phyloP scores from a whole-genome alignment of 2,888 invertebrate genomes.

The Drosophila paramelanica region DNA sequence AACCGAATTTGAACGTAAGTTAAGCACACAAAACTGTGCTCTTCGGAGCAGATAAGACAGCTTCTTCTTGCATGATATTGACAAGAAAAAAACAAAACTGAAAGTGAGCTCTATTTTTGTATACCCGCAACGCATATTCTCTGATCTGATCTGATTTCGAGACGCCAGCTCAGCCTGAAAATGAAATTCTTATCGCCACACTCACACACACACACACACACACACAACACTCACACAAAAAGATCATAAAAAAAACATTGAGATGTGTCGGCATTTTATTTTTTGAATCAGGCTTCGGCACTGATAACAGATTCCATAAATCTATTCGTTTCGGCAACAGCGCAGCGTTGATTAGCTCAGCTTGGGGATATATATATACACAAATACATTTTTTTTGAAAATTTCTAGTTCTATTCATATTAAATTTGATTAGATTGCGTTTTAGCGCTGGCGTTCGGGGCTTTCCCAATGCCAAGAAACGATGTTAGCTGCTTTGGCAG shows the following conservation, averaged over 20 bases:
- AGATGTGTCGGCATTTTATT: conserved; percentile 8
- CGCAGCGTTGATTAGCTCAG: conserved; percentile 12
- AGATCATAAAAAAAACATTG: conserved; percentile 32
- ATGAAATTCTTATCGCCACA: conserved; percentile 40
- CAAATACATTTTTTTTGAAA: background rate
- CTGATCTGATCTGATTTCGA: conserved; percentile 39
- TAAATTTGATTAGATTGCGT: conserved; percentile 32
- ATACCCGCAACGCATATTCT: conserved; percentile 41
- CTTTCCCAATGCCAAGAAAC: conserved; percentile 36
- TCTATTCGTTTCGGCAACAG: conserved; percentile 10
- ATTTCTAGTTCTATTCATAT: conserved; percentile 10
- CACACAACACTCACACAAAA: background rate
- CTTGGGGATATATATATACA: background rate
- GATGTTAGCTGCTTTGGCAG: background rate
- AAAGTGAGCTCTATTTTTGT: conserved; percentile 36
- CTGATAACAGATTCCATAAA: conserved; percentile 44
- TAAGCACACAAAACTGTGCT: conserved; percentile 4
- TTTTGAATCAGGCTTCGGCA: conserved; percentile 31
- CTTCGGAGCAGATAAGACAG: conserved; percentile 31
- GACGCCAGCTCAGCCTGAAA: conserved; percentile 13
- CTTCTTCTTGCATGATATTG: background rate
- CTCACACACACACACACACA: conserved; percentile 4
- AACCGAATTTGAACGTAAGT: conserved; percentile 44
- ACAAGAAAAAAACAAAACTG: conserved; percentile 11
- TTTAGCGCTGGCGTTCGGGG: conserved; percentile 14